These are phyloP conservation scores for Bryconaethiops microstoma DNA, from an alignment of 2,797 vertebrate species.

Conservation along the genomic window DNA sequence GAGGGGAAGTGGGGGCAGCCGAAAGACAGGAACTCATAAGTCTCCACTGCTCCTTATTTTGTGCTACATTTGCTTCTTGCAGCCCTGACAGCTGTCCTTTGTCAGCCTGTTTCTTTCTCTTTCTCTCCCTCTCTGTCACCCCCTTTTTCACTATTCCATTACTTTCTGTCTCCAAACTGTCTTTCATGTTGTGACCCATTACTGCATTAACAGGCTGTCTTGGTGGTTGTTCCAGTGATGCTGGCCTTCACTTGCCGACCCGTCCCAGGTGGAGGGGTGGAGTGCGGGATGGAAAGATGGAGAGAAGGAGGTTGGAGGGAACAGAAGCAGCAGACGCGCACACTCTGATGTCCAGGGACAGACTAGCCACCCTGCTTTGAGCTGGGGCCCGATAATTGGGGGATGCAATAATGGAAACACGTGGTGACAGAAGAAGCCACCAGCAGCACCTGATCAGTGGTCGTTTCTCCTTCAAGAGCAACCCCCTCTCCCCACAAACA, in stretches of 20 bases:
- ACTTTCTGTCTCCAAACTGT: constrained; percentile 37
- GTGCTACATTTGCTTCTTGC: constrained; percentile 61
- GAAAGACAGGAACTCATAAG: neutral
- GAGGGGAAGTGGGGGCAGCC: constrained; percentile 45
- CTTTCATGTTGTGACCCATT: constrained; percentile 82
- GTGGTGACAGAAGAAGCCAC: constrained; percentile 46
- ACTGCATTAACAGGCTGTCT: constrained; percentile 69
- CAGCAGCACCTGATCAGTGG: constrained; percentile 44
- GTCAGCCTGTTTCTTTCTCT: constrained; percentile 52
- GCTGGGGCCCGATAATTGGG: constrained; percentile 54
- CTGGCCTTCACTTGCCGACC: constrained; percentile 75
- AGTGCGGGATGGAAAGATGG: constrained; percentile 60
- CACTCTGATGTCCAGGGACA: constrained; percentile 58
- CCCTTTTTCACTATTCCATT: constrained; percentile 60
- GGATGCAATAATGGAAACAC: constrained; percentile 40
- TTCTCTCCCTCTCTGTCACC: constrained; percentile 47
- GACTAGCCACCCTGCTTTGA: constrained; percentile 51
- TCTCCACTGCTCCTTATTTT: constrained; percentile 62
- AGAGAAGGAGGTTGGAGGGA: constrained; percentile 57
- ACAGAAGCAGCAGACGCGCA: constrained; percentile 9
- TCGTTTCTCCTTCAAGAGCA: constrained; percentile 50
- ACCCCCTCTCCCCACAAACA: constrained; percentile 35
- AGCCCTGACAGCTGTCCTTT: constrained; percentile 64
- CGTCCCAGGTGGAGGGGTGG: constrained; percentile 70
- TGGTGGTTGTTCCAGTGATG: constrained; percentile 64